Evolutionary conservation across 2,113 vertebrate species (phyloP).

Genomic region (Merops nubicus): DNA sequence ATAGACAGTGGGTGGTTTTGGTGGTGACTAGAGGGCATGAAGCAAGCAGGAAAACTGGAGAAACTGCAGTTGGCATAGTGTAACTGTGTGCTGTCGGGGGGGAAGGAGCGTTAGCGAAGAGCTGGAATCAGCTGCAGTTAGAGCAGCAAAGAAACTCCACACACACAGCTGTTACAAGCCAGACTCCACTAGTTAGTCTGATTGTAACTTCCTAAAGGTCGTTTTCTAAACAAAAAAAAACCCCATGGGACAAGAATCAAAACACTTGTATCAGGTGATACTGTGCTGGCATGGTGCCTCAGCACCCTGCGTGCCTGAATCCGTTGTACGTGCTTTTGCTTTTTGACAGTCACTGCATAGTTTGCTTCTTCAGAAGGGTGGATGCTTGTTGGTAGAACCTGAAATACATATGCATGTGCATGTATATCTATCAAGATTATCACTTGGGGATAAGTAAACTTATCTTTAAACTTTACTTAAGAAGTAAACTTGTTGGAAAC

Average conservation of each 20-base stretch:
- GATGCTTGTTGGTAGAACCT: not conserved
- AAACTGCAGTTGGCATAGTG: not conserved
- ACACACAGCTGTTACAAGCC: not conserved
- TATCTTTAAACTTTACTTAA: too few relatives aligned
- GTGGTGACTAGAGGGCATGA: not conserved
- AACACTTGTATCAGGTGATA: not conserved
- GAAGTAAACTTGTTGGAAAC: not conserved
- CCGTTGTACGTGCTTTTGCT: not conserved
- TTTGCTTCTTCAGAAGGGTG: not conserved
- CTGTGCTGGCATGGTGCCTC: not conserved
- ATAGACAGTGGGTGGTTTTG: not conserved
- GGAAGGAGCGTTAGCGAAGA: not conserved
- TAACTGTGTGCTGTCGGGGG: not conserved
- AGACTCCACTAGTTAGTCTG: not conserved
- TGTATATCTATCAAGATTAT: not conserved
- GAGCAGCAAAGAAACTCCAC: accelerated
- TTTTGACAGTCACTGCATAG: not conserved
- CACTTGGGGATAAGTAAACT: not conserved
- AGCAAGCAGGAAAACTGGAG: not conserved
- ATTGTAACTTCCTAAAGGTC: not conserved
- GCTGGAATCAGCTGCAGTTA: not conserved
- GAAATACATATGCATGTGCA: not conserved
- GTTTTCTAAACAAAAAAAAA: not conserved
- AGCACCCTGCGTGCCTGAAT: not conserved
- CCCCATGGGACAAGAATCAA: not conserved